These are phyloP conservation scores for Synanthedon vespiformis DNA, from an alignment of 2,888 invertebrate species.

Conservation along the genomic window DNA sequence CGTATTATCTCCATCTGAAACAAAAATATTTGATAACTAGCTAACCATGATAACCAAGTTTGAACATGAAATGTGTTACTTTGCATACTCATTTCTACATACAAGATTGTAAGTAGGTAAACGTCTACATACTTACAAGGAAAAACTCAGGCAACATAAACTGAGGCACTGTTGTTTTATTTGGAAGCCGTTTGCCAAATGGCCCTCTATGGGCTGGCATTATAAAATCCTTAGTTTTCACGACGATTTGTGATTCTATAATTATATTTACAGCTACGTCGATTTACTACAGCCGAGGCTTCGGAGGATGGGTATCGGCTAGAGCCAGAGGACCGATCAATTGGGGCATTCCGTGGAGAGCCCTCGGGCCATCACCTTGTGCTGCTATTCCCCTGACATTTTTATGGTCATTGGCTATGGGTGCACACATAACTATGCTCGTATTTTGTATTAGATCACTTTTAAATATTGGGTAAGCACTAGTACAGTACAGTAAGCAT, in stretches of 20 bases:
- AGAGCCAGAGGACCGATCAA: constrained; percentile 29
- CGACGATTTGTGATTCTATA: background rate
- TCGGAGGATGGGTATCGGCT: constrained; percentile 57
- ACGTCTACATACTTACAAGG: too few species aligned
- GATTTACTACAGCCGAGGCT: constrained; percentile 61
- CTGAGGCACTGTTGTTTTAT: too few species aligned
- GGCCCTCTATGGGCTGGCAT: too few species aligned
- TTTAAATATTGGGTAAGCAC: constrained; percentile 51
- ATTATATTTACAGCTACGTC: constrained; percentile 37
- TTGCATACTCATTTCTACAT: background rate
- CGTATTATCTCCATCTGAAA: too few species aligned
- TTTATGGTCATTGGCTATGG: constrained; percentile 46
- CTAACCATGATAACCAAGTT: background rate
- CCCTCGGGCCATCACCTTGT: constrained; percentile 54
- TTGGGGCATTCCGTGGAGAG: constrained; percentile 60
- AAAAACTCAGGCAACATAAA: too few species aligned
- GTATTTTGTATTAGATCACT: constrained; percentile 47
- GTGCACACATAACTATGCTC: constrained; percentile 51
- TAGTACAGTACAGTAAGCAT: too few species aligned
- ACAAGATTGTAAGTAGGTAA: too few species aligned
- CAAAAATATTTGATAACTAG: background rate
- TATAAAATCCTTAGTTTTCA: background rate
- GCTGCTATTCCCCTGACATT: constrained; percentile 50
- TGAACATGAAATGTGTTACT: background rate
- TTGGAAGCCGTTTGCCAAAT: too few species aligned